Conservation (phyloP, 2,113 vertebrate genomes). For the Aldabrachelys gigantea region DNA sequence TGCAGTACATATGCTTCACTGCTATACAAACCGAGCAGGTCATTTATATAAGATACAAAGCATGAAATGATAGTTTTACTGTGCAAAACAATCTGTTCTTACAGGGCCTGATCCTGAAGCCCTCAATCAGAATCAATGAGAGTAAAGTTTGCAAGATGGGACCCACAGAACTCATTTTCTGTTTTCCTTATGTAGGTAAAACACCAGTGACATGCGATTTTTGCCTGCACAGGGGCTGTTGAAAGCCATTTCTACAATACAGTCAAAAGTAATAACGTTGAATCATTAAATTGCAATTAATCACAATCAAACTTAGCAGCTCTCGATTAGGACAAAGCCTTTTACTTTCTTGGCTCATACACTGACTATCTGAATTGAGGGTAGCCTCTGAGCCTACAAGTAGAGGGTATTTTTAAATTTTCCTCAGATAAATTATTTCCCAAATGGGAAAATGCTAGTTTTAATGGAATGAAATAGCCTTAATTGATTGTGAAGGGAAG, state of each 20-base stretch:
- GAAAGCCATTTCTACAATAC: neutral
- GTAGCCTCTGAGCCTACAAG: conserved; percentile 61
- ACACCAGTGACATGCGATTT: neutral
- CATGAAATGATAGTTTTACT: conserved; percentile 25
- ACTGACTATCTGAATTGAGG: conserved; percentile 54
- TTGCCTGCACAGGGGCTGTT: neutral
- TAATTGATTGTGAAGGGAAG: conserved; percentile 84
- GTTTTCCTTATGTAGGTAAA: neutral
- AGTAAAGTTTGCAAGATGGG: neutral
- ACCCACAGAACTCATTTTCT: neutral
- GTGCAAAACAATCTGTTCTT: neutral
- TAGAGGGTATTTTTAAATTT: conserved; percentile 68
- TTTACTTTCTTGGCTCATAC: conserved; percentile 43
- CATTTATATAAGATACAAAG: neutral
- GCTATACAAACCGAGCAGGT: neutral
- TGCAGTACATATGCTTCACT: neutral
- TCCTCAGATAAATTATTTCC: conserved; percentile 78
- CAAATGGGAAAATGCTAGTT: conserved; percentile 78
- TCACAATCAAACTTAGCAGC: conserved; percentile 45
- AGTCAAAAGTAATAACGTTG: neutral
- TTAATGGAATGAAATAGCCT: conserved; percentile 83
- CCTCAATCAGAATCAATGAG: neutral
- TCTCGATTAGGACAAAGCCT: neutral
- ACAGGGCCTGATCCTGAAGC: neutral
- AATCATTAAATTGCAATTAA: conserved; percentile 47